Base-by-base conservation (phyloP, 2,888 invertebrate species). In the Epirrhoe tristata region DNA sequence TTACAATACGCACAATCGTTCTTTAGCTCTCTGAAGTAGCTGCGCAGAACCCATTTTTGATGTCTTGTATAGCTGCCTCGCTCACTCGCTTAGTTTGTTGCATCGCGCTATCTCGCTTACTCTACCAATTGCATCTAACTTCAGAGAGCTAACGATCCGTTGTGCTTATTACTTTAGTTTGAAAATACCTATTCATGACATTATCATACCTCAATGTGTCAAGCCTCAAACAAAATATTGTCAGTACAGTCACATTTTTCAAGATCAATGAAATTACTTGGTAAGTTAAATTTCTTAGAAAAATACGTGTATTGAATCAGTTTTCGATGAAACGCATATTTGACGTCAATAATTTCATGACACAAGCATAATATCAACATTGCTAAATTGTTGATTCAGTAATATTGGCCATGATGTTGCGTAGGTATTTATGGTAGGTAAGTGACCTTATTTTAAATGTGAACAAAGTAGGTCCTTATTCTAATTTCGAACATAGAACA, bases 221-320 rank as follows among this genome's bases (percentile, higher is more conserved):
- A 36, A 36, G 36, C 39, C 39, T 24, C 24, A 43, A 43, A 43
- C 12, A 43, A 43, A 43, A 43, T 43, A 43, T 43, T 12, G 39
- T 43, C 39, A 43, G 12, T 43, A 5, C 0, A 43, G 12, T 43
- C 7, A 16, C 48, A 48, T 48, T 14, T 48, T 48, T 12, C 48
- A 48, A 14, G 14, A 48, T 48, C 50, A 59, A 64, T 58, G 64
- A 59, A 59, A 50, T 55, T 55, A 59, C 4, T 52, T 52, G 65
- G 56, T 52, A 50, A 57, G 52, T 57, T 58, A 54, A 54, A 58
- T 50, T 58, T 58, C 66, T 14, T n/a, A 54, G 66, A 66, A 66
- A 62, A 62, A 58, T 54, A 43, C 50, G 53, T 57, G 53, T 57
- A 58, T 65, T 24, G 4, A n/a, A 34, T 8, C 2, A 6, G 32